These are phyloP conservation scores for Xenotilapia leptura DNA, from an alignment of 2,113 vertebrate genomes.

Conservation along the genomic window DNA sequence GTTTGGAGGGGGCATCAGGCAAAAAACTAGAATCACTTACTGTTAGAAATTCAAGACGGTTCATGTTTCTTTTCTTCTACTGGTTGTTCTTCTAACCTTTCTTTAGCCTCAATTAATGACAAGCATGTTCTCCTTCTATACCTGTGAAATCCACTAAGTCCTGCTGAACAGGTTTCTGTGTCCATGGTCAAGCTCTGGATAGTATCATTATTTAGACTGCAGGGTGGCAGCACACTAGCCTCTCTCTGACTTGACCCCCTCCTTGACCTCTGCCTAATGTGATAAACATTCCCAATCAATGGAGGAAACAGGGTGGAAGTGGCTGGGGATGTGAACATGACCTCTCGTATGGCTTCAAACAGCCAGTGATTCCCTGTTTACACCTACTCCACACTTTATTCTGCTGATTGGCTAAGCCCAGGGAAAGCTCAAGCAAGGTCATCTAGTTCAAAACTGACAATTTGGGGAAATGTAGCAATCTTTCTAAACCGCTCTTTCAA, in stretches of 20 bases:
- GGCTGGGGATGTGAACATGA: slow-evolving; percentile 56
- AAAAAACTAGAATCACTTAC: neutral
- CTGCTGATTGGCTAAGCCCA: neutral
- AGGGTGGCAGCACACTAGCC: slow-evolving; percentile 30
- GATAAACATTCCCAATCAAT: slow-evolving; percentile 70
- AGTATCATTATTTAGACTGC: slow-evolving; percentile 40
- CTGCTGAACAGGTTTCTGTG: slow-evolving; percentile 22
- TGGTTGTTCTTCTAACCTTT: neutral
- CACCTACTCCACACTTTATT: slow-evolving; percentile 39
- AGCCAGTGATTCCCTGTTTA: slow-evolving; percentile 42
- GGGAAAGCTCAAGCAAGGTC: neutral
- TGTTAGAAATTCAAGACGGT: neutral
- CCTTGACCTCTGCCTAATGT: slow-evolving; percentile 62
- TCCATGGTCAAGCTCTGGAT: slow-evolving; percentile 50
- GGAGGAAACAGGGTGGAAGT: slow-evolving; percentile 66
- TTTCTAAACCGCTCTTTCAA: neutral
- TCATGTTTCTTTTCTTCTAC: neutral
- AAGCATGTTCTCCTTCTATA: neutral
- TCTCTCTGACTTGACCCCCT: slow-evolving; percentile 42
- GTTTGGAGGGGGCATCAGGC: neutral
- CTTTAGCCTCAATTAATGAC: neutral
- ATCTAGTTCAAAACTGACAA: slow-evolving; percentile 1
- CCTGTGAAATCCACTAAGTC: slow-evolving; percentile 5
- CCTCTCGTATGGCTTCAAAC: slow-evolving; percentile 59
- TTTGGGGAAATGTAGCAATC: neutral